Evolutionary conservation across 2,888 invertebrate genomes (phyloP), one percentile per base, ranked within the genome.

Genomic region (Cybosia mesomella): DNA sequence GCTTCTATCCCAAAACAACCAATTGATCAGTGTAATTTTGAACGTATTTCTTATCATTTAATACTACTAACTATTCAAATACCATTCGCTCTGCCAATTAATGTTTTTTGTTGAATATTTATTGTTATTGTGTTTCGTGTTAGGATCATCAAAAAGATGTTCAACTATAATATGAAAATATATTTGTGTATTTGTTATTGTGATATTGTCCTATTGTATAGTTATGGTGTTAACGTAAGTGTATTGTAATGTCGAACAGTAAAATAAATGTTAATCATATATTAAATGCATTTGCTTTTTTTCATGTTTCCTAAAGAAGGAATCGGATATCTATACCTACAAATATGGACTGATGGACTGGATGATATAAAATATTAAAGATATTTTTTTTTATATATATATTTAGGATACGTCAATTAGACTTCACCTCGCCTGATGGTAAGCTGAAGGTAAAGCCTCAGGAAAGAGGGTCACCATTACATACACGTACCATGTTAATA

Each of bases 181-280:
- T 53, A 9, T 60, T 64, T 73, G 70, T 77, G 53, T 72, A 49
- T 58, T 58, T 43, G 60, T 71, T 63, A 21, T 34, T 63, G 66
- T 62, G 49, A 54, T n/a, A 57, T 15, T 61, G 64, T 64, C 53
- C 32, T 66, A 18, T 59, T 55, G 49, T 71, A 11, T 60, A 55
- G 67, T 80, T 70, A 61, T 61, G 32, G 49, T 68, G 71, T 60
- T 61, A 69, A 58, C 24, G 66, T 83, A 80, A 83, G 81, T 83
- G 70, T 81, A 83, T 81, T 76, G 71, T 80, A 67, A 69, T 71
- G 81, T 80, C 57, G 9, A 32, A 64, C 68, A 63, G 65, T 66
- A 64, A 73, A 64, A 75, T 78, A 67, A 68, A 68, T 68, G 1
- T 8, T 64, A 68, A 54, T 15, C n/a, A 59, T 60, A 5, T 54